These are phyloP conservation scores for Aphyosemion australe DNA, from an alignment of 2,113 vertebrate genomes.

Conservation along the genomic window DNA sequence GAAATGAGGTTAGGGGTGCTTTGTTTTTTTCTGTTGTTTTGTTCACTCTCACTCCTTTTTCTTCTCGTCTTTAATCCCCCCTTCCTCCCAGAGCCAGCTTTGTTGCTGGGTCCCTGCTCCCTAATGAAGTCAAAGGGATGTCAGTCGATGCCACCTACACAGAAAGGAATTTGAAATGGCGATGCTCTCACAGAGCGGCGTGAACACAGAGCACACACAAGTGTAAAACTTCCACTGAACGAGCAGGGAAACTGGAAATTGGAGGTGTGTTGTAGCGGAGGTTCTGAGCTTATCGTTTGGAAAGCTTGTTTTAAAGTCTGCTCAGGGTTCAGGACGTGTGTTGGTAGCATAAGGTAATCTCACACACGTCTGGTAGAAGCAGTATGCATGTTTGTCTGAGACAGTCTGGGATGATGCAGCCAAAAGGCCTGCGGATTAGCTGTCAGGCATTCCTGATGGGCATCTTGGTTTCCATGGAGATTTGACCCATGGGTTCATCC, in stretches of 20 bases:
- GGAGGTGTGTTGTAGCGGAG: constrained; percentile 42
- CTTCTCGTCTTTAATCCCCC: constrained; percentile 60
- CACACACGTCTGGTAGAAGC: constrained; percentile 59
- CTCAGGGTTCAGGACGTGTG: constrained; percentile 57
- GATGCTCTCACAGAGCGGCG: constrained; percentile 47
- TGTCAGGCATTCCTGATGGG: constrained; percentile 77
- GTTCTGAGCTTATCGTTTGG: constrained; percentile 52
- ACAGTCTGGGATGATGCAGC: constrained; percentile 66
- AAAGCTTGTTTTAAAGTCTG: constrained; percentile 63
- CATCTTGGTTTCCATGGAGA: constrained; percentile 72
- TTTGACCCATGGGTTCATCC: constrained; percentile 58
- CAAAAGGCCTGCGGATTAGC: constrained; percentile 75
- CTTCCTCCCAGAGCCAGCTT: constrained; percentile 65
- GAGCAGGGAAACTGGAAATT: constrained; percentile 47
- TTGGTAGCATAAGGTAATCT: constrained; percentile 70
- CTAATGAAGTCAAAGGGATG: constrained; percentile 79
- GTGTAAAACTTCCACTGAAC: constrained; percentile 56
- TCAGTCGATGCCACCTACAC: constrained; percentile 77
- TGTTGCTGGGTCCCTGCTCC: constrained; percentile 74
- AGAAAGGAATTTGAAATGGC: constrained; percentile 75
- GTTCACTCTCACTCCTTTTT: constrained; percentile 51
- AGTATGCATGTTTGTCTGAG: constrained; percentile 25
- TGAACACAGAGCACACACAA: constrained; percentile 42
- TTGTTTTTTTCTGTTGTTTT: constrained; percentile 71
- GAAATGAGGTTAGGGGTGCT: constrained; percentile 73